A percentile compares a stretch with the other conserved stretches of the same genome.
Evolutionary conservation across 2,888 invertebrate species (phyloP).

Genomic region (Drosophila neonasuta): DNA sequence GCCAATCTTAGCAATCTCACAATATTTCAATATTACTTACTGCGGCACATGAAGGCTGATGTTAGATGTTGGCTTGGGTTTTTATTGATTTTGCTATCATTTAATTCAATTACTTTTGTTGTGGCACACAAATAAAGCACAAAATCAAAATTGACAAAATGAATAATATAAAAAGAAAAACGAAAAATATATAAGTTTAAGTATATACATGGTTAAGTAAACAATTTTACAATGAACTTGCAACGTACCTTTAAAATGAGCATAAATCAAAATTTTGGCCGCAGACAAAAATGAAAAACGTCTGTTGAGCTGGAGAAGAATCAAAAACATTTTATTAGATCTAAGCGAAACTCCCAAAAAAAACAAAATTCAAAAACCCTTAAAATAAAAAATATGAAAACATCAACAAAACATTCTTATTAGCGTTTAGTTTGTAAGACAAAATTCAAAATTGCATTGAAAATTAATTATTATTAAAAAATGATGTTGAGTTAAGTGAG

Average conservation of each 20-base stretch:
- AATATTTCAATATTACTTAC: constrained; percentile 4
- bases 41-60: neutral
- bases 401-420: constrained; percentile 43
- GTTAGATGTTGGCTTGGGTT: constrained; percentile 4
- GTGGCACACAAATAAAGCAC: constrained; percentile 57
- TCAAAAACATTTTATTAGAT: constrained; percentile 76
- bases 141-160: constrained; percentile 66
- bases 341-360: constrained; percentile 38
- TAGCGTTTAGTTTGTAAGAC: constrained; percentile 61
- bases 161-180: constrained; percentile 8
- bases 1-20: constrained; percentile 23
- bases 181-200: constrained; percentile 20
- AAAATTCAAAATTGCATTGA: constrained; percentile 55
- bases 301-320: constrained; percentile 67
- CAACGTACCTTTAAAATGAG: constrained; percentile 78
- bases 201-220: constrained; percentile 51
- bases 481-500: constrained; percentile 57
- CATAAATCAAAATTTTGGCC: constrained; percentile 81
- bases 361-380: constrained; percentile 30
- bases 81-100: constrained; percentile 8
- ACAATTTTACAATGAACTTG: constrained; percentile 67
- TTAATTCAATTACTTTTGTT: constrained; percentile 22
- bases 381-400: constrained; percentile 29
- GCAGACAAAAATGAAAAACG: constrained; percentile 37
- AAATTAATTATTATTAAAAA: constrained; percentile 53